Evolutionary conservation across 2,888 invertebrate species (phyloP).

Genomic region (Linhomoeus sp.): DNA sequence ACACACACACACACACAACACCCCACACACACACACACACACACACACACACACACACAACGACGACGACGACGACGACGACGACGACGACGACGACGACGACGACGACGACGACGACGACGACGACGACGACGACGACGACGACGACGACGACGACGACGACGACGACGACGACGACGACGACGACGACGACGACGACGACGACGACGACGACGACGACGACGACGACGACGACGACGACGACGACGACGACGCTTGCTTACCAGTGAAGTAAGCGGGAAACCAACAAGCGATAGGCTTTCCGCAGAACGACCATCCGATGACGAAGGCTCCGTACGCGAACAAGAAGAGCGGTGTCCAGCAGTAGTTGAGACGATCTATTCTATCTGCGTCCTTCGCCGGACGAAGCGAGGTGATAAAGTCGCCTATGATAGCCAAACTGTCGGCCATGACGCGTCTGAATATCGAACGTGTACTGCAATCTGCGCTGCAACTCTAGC

Average conservation of each 20-base stretch:
- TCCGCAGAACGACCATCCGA: slow-evolving; percentile 34
- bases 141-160: not conserved
- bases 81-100: too few species aligned
- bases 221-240: not conserved
- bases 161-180: not conserved
- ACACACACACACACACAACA: too few species aligned
- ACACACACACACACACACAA: too few species aligned
- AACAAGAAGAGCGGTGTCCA: slow-evolving; percentile 33
- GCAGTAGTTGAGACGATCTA: slow-evolving; percentile 30
- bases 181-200: not conserved
- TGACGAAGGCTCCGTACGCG: slow-evolving; percentile 33
- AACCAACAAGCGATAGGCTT: slow-evolving; percentile 37
- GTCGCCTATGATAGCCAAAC: not conserved
- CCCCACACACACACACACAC: too few species aligned
- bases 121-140: not conserved
- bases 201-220: not conserved
- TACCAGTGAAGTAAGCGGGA: slow-evolving; percentile 34
- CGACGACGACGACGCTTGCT: too few species aligned
- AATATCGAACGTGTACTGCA: too few species aligned
- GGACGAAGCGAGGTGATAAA: slow-evolving; percentile 1
- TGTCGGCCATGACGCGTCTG: too few species aligned
- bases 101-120: too few species aligned
- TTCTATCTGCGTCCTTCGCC: slow-evolving; percentile 29
- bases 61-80: too few species aligned
- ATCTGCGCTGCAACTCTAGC: too few species aligned